Evolutionary conservation across 2,888 invertebrate genomes (phyloP), one percentile per base, ranked within the genome.

Genomic region (Phengaris arion): DNA sequence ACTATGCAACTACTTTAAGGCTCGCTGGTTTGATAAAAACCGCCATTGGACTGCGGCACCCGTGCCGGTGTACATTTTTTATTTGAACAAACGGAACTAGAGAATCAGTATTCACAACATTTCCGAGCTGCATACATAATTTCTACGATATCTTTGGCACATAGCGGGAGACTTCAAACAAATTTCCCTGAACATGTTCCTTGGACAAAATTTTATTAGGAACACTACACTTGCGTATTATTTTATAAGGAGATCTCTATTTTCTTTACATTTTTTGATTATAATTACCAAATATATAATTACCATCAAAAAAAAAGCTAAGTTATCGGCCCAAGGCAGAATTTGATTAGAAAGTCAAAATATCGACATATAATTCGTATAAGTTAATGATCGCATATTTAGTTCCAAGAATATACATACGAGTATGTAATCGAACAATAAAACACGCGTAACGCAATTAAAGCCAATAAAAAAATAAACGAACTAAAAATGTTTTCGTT

Each of bases 51-150:
- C 15, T 6, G n/a, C n/a, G 7, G 46, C 15, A 69, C 57, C n/a
- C 4, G 59, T 69, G 48, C 9, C 15, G 69, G n/a, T 68, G 6
- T n/a, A n/a, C 9, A 69, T 48, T 69, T 69, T 69, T 69, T 10
- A 48, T 46, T 69, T 15, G 15, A 48, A 48, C 46, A 46, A 69
- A 69, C 69, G 15, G 15, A n/a, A 10, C 70, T 15, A 70, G 52
- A 52, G 52, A 12, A 52, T 70, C 22, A 51, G 70, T 70, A 70
- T 70, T 70, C 70, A 70, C 48, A 70, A 52, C 51, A 70, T 46
- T 52, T 52, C 51, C 48, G 69, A 46, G 70, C 52, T 70, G 70
- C 48, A 70, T 70, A 12, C 22, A 70, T 70, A 70, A 70, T 70
- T 70, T 51, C 15, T 13, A 22, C 22, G 22, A 46, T 51, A 70